A percentile compares a stretch with the other conserved stretches of the same genome.
Conservation (phyloP, 2,113 vertebrate genomes). For the Phrynosoma platyrhinos region DNA sequence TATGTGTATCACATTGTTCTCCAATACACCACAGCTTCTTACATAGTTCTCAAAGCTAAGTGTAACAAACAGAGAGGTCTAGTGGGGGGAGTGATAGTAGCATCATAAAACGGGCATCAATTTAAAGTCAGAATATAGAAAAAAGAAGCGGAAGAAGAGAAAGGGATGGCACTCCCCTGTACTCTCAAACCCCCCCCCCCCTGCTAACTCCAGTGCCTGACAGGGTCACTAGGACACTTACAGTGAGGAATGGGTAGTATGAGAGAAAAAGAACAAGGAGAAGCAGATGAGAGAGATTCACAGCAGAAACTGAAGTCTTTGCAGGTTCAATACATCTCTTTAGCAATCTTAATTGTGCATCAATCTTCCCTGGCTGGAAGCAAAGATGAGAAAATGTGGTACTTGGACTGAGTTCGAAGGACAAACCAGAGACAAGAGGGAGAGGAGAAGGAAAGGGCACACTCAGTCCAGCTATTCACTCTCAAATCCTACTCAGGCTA, state of each 20-base stretch:
- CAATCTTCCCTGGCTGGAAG: conserved; percentile 64
- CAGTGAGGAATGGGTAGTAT: conserved; percentile 35
- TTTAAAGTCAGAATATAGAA: neutral
- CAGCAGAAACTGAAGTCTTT: conserved; percentile 51
- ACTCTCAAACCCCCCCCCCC: conserved; percentile 4
- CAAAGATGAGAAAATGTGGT: conserved; percentile 48
- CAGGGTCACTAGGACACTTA: conserved; percentile 28
- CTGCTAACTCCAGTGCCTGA: neutral
- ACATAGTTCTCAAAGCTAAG: neutral
- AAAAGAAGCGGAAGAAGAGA: conserved; percentile 10
- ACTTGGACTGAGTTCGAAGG: conserved; percentile 62
- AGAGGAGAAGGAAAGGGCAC: conserved; percentile 56
- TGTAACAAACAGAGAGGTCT: neutral
- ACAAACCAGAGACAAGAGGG: conserved; percentile 59
- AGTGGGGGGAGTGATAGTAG: neutral
- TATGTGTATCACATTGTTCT: neutral
- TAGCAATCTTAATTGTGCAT: conserved; percentile 71
- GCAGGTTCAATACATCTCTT: conserved; percentile 60
- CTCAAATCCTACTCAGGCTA: conserved; percentile 47
- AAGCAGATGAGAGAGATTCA: conserved; percentile 51
- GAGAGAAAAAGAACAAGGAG: conserved; percentile 52
- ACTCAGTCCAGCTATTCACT: conserved; percentile 34
- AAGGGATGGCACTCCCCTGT: conserved; percentile 3
- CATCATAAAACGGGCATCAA: neutral
- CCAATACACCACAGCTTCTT: neutral